Percentiles rank a stretch among this genome's conserved stretches.
Evolutionary conservation across 2,113 vertebrate species (phyloP).

Genomic region (Channa argus): DNA sequence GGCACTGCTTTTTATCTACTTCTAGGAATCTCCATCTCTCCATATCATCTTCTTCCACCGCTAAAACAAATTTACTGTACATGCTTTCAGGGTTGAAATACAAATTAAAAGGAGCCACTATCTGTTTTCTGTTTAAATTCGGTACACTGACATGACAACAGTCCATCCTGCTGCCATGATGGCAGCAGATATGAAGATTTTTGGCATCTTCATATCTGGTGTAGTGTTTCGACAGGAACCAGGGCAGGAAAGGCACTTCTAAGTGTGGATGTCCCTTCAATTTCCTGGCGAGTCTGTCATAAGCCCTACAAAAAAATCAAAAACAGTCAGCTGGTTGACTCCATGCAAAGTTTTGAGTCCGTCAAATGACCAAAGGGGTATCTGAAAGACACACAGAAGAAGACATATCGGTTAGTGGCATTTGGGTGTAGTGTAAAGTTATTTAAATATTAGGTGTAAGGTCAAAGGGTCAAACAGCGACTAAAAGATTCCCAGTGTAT

Average conservation of each 20-base stretch:
- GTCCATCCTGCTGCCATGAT: slow-evolving; percentile 21
- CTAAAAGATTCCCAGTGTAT: background rate
- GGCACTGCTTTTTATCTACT: slow-evolving; percentile 3
- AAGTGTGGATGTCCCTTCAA: slow-evolving; percentile 65
- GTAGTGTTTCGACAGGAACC: slow-evolving; percentile 53
- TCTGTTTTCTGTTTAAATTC: slow-evolving; percentile 1
- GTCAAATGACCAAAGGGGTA: slow-evolving; percentile 48
- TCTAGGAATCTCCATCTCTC: slow-evolving; percentile 4
- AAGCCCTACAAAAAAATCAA: slow-evolving; percentile 47
- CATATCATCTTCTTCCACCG: slow-evolving; percentile 5
- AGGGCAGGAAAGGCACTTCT: slow-evolving; percentile 72
- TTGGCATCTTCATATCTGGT: slow-evolving; percentile 58
- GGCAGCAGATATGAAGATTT: background rate
- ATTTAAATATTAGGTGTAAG: background rate
- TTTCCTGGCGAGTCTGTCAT: slow-evolving; percentile 57
- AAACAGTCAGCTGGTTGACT: slow-evolving; percentile 40
- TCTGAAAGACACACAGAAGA: slow-evolving; percentile 53
- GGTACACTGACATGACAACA: slow-evolving; percentile 10
- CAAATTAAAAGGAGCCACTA: slow-evolving; percentile 34
- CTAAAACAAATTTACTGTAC: slow-evolving; percentile 4
- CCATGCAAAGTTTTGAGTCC: slow-evolving; percentile 44
- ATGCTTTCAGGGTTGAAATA: slow-evolving; percentile 8
- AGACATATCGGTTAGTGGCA: background rate
- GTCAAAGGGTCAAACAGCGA: too few relatives aligned
- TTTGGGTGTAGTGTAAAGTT: background rate